Conservation (phyloP, 2,888 invertebrate genomes). For the Chirona hameri region DNA sequence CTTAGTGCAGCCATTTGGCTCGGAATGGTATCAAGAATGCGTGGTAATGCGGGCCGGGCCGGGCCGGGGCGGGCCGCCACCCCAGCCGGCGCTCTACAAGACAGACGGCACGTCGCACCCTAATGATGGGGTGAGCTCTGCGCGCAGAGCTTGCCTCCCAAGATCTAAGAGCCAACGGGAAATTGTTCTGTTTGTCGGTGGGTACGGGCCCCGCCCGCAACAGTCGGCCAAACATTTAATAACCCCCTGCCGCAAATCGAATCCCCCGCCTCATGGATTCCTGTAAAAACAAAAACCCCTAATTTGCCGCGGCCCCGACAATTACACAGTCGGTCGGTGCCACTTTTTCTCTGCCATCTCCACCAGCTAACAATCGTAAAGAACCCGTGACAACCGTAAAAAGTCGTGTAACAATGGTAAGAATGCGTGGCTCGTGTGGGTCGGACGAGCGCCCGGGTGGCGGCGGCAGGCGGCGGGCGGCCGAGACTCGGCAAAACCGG, state of each 20-base stretch:
- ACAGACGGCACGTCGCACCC: constrained; percentile 1
- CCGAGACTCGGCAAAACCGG: constrained; percentile 6
- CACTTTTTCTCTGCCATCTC: constrained; percentile 23
- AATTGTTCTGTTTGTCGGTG: constrained; percentile 26
- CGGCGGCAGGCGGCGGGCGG: not conserved
- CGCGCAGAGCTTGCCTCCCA: constrained; percentile 9
- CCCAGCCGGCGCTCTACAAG: not conserved
- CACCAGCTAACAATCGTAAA: constrained; percentile 24
- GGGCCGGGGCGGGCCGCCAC: not conserved
- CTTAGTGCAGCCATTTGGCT: not conserved
- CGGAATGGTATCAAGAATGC: constrained; percentile 13
- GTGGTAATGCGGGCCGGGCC: not conserved
- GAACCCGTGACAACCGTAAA: constrained; percentile 29
- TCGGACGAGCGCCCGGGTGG: not conserved
- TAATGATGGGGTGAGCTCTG: not conserved
- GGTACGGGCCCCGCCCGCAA: not conserved
- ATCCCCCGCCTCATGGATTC: constrained; percentile 9
- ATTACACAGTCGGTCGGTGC: constrained; percentile 13
- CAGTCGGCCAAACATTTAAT: constrained; percentile 25
- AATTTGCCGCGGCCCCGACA: constrained; percentile 5
- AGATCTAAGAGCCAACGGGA: not conserved
- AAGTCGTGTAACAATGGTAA: constrained; percentile 27
- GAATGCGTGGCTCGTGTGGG: constrained; percentile 29
- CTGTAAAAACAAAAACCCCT: constrained; percentile 26
- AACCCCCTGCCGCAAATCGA: constrained; percentile 23